Evolutionary conservation across 1,140 invertebrate genomes (phyloP), one percentile per base, ranked within the genome.

Genomic region (Eriocheir sinensis): DNA sequence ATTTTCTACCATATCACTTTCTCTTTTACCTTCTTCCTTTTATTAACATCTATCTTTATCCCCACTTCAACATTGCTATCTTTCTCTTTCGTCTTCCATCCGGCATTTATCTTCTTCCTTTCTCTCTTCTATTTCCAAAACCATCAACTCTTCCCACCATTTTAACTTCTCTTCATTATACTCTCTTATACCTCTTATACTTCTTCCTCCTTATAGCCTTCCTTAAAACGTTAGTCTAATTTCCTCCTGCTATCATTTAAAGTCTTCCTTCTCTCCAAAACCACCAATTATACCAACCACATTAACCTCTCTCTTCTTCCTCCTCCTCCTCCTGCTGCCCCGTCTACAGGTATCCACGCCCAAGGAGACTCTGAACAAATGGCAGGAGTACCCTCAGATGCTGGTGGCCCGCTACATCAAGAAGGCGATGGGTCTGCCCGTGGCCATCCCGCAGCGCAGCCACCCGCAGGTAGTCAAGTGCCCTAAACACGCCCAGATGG

Each of bases 351-450:
- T 99, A 0, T 97, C 98, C 94, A 98, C 98, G 41, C 98, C 98
- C 0, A 99, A 99, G 96, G 98, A 98, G 96, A 98, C 98, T 0
- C 96, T 99, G 96, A 98, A 99, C 95, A 98, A 99, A 96, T 99
- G 98, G 98, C 99, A 99, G 96, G 97, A 98, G 92, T 97, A 99
- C 96, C 99, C 99, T 0, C 99, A 99, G 96, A 98, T 98, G 96
- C 97, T 99, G 34, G 98, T 99, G 0, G 97, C 98, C 3, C 97
- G 98, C 60, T 99, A 98, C 96, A 99, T 99, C 83, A 98, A 98
- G 96, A 97, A 98, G 96, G 98, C 98, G 96, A 97, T 99, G 95
- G 97, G 98, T 96, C 97, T 98, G 96, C 98, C 98, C 4, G 85
- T 95, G n/a, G 92, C 91, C 53, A 95, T 92, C 17, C 96, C 96